These are phyloP conservation scores for Dendronephthya gigantea DNA, from an alignment of 64 coral and sea anemone genomes.

Conservation along the genomic window DNA sequence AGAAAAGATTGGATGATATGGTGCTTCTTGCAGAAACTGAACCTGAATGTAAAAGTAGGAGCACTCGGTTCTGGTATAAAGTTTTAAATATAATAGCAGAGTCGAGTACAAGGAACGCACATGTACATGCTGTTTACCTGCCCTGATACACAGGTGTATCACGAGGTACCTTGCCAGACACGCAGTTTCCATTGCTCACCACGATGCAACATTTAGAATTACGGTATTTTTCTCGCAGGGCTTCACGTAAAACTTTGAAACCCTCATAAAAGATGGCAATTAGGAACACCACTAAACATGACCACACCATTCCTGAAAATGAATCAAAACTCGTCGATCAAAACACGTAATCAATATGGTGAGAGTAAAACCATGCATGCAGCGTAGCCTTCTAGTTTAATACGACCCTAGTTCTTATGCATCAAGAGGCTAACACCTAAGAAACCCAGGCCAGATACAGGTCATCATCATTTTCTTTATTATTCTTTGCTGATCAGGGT, in stretches of 20 bases:
- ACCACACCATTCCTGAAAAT: slow-evolving; percentile 61
- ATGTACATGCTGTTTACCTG: background rate
- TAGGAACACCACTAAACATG: slow-evolving; percentile 73
- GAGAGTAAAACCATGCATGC: background rate
- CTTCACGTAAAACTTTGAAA: slow-evolving; percentile 72
- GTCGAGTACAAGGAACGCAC: background rate
- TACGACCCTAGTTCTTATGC: too few relatives aligned
- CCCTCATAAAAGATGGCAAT: slow-evolving; percentile 85
- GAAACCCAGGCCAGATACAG: too few relatives aligned
- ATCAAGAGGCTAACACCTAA: too few relatives aligned
- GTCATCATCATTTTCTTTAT: too few relatives aligned
- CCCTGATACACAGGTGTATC: background rate
- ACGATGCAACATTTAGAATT: background rate
- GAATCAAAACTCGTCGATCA: background rate
- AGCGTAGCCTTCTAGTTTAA: too few relatives aligned
- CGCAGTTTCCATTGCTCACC: background rate
- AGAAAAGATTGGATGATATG: slow-evolving; percentile 68
- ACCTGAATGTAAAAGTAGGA: too few relatives aligned
- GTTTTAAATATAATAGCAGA: too few relatives aligned
- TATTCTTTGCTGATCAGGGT: too few relatives aligned
- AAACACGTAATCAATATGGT: too few relatives aligned
- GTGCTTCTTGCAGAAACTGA: slow-evolving; percentile 55
- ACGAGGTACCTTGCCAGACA: background rate
- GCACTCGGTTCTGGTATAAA: too few relatives aligned
- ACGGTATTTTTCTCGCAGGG: slow-evolving; percentile 19